Evolutionary conservation across 2,113 vertebrate genomes (phyloP), one percentile per base, ranked within the genome.

Genomic region (Platichthys stellatus): DNA sequence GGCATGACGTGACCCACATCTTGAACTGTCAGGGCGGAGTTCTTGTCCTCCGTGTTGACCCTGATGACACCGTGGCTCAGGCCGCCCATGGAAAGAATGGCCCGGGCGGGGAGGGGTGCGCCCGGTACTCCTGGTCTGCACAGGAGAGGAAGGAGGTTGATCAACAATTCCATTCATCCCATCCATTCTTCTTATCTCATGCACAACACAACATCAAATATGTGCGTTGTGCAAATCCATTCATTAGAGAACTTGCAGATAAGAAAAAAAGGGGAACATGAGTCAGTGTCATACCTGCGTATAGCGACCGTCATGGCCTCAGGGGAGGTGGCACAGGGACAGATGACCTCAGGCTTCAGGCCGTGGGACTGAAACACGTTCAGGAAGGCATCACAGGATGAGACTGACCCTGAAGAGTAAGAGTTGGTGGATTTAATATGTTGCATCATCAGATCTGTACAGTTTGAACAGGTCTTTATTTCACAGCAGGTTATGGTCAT

Each of bases 1-100:
- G 98, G 98, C 98, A 99, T 99, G 65, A 99, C 96, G 0, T 99
- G 97, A 0, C 98, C 98, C 18, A 98, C 98, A 2, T 99, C 98
- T 92, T 99, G 98, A 17, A 98, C 97, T 0, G 98, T 99, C 57
- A 99, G 95, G 61, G 98, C 97, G 0, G 98, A 99, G 86, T 99
- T 99, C 90, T 99, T 99, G 83, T 99, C 98, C 83, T 99, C 98
- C 0, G 97, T 99, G 91, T 99, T 99, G 89, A 99, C 97, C 40
- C 98, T 94, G 65, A 99, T 99, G 21, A 99, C 97, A 0, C 97
- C 96, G 0, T 97, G 96, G 65, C 97, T 99, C 89, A 99, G 92
- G 20, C 98, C 98, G 0, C 95, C 95, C 96, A 99, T 95, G 72
- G 97, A 98, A 61, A 99, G 95, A 79, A 99, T 95, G 60, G 98